These are phyloP conservation scores for Maccullochella peelii DNA, from an alignment of 2,113 vertebrate species.

Conservation along the genomic window DNA sequence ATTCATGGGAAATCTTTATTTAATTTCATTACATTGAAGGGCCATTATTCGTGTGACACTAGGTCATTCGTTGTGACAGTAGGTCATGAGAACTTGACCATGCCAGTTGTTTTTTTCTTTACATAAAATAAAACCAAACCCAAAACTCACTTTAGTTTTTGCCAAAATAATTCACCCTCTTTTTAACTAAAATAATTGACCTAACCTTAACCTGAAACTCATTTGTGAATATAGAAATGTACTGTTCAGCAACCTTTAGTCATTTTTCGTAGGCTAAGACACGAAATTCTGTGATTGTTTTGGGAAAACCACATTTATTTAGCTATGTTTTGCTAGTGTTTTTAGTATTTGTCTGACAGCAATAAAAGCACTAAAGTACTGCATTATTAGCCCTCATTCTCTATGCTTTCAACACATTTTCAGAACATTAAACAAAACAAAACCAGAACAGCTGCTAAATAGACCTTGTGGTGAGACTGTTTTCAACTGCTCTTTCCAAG, in stretches of 20 bases:
- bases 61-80: too few relatives aligned
- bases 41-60: neutral
- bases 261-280: too few relatives aligned
- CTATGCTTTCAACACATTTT: neutral
- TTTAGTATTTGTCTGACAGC: neutral
- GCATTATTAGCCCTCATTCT: neutral
- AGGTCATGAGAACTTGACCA: neutral
- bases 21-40: constrained; percentile 2
- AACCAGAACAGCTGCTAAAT: neutral
- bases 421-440: neutral
- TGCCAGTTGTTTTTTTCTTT: neutral
- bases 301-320: neutral
- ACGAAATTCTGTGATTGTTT: neutral
- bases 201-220: too few relatives aligned
- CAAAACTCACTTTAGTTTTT: neutral
- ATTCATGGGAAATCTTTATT: neutral
- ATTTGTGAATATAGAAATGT: neutral
- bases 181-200: neutral
- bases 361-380: neutral
- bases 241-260: too few relatives aligned
- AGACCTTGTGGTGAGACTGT: neutral
- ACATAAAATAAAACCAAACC: neutral
- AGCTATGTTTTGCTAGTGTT: neutral
- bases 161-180: neutral
- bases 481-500: neutral